A percentile compares a stretch with the other conserved stretches of the same genome.
phyloP scores from a whole-genome alignment of 2,888 invertebrate species.

The Polietes domitor region DNA sequence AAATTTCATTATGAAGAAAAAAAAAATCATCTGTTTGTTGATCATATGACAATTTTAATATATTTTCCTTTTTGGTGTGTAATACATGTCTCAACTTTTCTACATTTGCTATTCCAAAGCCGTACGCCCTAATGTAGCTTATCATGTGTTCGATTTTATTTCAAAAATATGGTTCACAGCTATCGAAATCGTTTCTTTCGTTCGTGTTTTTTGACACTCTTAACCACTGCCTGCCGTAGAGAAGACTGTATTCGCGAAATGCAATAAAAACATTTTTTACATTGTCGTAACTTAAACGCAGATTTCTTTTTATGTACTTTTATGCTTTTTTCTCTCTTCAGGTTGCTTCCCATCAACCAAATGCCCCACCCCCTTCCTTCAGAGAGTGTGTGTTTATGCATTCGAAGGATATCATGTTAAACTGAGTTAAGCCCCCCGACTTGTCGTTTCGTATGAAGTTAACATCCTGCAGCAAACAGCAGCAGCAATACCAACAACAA shows the following conservation, averaged over 20 bases:
- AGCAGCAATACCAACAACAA: slow-evolving; percentile 27
- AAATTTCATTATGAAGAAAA: too few relatives aligned
- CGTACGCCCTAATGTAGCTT: too few relatives aligned
- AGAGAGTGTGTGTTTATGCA: slow-evolving; percentile 29
- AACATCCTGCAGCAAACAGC: slow-evolving; percentile 47
- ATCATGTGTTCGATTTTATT: too few relatives aligned
- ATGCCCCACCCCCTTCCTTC: not conserved
- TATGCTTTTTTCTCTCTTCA: not conserved
- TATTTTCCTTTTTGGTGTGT: too few relatives aligned
- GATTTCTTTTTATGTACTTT: slow-evolving; percentile 65
- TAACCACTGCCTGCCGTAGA: slow-evolving; percentile 41
- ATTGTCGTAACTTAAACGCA: slow-evolving; percentile 67
- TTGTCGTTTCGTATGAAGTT: slow-evolving; percentile 48
- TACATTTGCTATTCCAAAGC: too few relatives aligned
- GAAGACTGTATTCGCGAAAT: slow-evolving; percentile 75
- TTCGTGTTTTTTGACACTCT: not conserved
- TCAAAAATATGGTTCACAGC: too few relatives aligned
- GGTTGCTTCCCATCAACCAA: too few relatives aligned
- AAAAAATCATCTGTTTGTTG: too few relatives aligned
- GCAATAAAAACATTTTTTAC: slow-evolving; percentile 79
- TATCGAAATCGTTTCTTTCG: too few relatives aligned
- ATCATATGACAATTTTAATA: too few relatives aligned
- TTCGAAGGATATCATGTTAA: slow-evolving; percentile 50
- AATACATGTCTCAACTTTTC: too few relatives aligned
- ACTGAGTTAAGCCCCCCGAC: slow-evolving; percentile 60